Evolutionary conservation across 53 echinoderm and acorn worm species (phyloP), one percentile per base, ranked within the genome.

Genomic region (Arbacia lixula): DNA sequence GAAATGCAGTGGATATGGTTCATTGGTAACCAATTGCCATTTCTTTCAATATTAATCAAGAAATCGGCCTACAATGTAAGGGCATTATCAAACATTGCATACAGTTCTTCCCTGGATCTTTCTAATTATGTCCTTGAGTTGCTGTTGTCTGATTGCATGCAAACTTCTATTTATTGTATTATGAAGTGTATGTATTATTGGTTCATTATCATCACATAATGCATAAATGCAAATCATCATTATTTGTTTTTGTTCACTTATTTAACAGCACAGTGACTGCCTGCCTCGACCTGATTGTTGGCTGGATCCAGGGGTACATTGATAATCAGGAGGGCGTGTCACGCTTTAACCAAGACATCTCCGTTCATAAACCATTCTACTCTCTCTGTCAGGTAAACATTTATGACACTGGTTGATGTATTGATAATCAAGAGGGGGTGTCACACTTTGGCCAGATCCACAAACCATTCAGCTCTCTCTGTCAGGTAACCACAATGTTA

Each of bases 381-480:
- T 90, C 95, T 1, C 88, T 95, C 22, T 95, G 95, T 81, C 95
- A 95, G 93, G 95, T 95, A 56, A 63, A n/a, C n/a, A n/a, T n/a
- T n/a, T n/a, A n/a, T n/a, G n/a, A n/a, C n/a, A n/a, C n/a, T n/a
- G n/a, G n/a, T n/a, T 85, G 86, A 12, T 95, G 92, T 64, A 95
- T 95, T 43, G 90, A 95, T 55, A 90, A 89, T n/a, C 95, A 95
- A 39, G 95, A 95, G 37, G 52, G 88, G 42, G 67, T 75, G 36
- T 72, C 91, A 66, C 50, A 67, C 12, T 27, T 71, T 36, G 83
- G 51, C 12, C 77, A 80, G 17, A 52, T 75, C 17, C 95, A 95
- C 62, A 84, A 91, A 36, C 90, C 95, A 0, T 95, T 95, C 85
- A 93, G 91, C 72, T 90, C 95, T 1, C 88, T 95, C 22, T 95